Conservation (phyloP, 2,113 vertebrate genomes). For the Heterotilapia buettikoferi region DNA sequence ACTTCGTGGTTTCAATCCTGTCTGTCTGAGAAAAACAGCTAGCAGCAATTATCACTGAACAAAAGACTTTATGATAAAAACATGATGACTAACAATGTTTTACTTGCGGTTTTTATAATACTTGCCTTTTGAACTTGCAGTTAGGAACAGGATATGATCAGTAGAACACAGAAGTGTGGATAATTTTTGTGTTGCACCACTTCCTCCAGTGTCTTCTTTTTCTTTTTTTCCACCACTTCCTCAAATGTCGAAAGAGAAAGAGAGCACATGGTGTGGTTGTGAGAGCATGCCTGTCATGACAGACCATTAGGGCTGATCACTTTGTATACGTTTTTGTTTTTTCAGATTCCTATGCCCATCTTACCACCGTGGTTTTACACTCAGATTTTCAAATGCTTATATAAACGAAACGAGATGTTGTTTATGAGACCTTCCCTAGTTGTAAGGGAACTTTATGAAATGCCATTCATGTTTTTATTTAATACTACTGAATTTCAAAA, state of each 20-base stretch:
- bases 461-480: neutral
- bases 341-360: neutral
- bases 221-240: neutral
- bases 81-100: neutral
- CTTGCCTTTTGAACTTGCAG: neutral
- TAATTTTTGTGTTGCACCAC: neutral
- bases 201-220: neutral
- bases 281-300: neutral
- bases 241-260: neutral
- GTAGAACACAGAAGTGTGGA: neutral
- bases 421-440: neutral
- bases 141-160: constrained; percentile 1
- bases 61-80: neutral
- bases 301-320: neutral
- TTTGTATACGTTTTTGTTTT: neutral
- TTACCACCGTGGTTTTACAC: neutral
- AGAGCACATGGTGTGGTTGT: neutral
- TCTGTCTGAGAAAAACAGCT: constrained; percentile 55
- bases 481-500: neutral
- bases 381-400: neutral
- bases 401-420: neutral
- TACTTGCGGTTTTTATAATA: neutral
- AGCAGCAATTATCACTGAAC: constrained; percentile 13
- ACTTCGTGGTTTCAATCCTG: constrained; percentile 18
- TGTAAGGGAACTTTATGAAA: neutral